Percentiles rank a stretch among this genome's conserved stretches.
Conservation (phyloP, 2,113 vertebrate genomes). For the Pongo pygmaeus region DNA sequence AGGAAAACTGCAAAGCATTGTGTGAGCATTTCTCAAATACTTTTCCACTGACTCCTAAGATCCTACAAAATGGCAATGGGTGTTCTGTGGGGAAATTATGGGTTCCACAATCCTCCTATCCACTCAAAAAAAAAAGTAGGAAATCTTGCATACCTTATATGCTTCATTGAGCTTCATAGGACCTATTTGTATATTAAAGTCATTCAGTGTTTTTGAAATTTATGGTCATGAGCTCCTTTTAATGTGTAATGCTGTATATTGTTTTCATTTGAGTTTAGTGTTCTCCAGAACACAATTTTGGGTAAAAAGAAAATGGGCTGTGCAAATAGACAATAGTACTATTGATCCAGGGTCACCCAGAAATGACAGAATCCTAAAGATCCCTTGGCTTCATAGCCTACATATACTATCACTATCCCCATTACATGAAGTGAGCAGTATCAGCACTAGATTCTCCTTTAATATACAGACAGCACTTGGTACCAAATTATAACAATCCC, state of each 20-base stretch:
- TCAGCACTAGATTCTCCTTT: not conserved
- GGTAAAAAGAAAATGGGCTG: not conserved
- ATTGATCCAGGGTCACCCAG: not conserved
- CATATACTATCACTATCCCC: too few species aligned
- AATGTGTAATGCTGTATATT: not conserved
- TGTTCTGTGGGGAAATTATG: not conserved
- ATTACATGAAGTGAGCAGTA: not conserved
- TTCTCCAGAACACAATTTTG: not conserved
- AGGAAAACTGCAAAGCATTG: not conserved
- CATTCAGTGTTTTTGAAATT: not conserved
- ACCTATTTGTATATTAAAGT: not conserved
- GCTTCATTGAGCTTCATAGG: not conserved
- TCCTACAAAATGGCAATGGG: not conserved
- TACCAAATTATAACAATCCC: not conserved
- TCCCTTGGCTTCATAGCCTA: not conserved
- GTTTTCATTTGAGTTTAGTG: not conserved
- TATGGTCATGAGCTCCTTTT: not conserved
- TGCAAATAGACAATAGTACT: not conserved
- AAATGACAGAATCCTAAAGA: not conserved
- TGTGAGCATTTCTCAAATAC: not conserved
- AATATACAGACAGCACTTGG: accelerated
- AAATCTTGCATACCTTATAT: not conserved
- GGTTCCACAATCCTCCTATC: too few species aligned
- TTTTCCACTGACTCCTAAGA: not conserved
- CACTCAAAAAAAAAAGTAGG: not conserved